Percentiles rank a stretch among this genome's conserved stretches.
Evolutionary conservation across 2,797 vertebrate genomes (phyloP).

Genomic region (Calcarius lapponicus): DNA sequence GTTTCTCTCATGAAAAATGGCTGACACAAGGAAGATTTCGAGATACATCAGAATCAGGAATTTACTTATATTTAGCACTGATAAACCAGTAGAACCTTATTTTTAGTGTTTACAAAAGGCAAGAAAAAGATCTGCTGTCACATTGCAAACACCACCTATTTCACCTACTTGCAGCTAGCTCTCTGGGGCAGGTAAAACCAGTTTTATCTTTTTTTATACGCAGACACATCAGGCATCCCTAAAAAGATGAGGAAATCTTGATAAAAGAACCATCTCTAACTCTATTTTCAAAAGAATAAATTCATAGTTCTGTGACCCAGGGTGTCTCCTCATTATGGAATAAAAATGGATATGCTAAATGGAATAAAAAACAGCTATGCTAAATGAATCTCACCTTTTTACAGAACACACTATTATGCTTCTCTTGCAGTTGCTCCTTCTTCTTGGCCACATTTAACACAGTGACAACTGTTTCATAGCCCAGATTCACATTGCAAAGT

Average conservation of each 20-base stretch:
- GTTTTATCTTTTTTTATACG: background rate
- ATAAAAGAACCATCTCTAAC: background rate
- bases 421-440: background rate
- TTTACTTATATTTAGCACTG: slow-evolving; percentile 3
- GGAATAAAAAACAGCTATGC: background rate
- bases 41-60: background rate
- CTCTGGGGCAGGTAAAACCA: background rate
- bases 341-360: background rate
- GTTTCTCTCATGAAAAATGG: slow-evolving; percentile 7
- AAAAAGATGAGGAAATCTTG: background rate
- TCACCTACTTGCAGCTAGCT: background rate
- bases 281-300: slow-evolving; percentile 25
- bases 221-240: background rate
- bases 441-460: background rate
- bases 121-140: slow-evolving; percentile 18
- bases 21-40: background rate
- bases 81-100: background rate
- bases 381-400: background rate
- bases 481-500: background rate
- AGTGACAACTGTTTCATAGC: background rate
- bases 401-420: background rate
- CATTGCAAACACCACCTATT: background rate
- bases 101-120: background rate
- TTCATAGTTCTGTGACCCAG: background rate
- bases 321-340: background rate